Evolutionary conservation across 2,797 vertebrate species (phyloP), one percentile per base, ranked within the genome.

Genomic region (Labroides dimidiatus): DNA sequence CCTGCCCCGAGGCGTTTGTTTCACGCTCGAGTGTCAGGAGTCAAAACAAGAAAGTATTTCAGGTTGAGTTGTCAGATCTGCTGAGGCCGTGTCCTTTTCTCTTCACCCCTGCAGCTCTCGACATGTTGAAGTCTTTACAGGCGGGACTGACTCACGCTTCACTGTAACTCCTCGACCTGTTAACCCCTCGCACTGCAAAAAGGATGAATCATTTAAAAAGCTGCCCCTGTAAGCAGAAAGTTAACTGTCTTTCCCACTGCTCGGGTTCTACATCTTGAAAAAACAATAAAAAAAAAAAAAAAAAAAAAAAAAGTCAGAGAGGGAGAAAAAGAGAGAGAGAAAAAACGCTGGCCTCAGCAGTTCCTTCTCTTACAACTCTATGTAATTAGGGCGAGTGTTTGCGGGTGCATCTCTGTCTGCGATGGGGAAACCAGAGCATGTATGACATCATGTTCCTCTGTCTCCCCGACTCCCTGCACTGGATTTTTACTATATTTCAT

Each of bases 271-370:
- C 72, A 73, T 81, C 59, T 65, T 52, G 27, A 54, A n/a, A 21
- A 37, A 62, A 53, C 48, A 67, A 57, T 23, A 13, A 37, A 44
- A 70, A 63, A 61, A 37, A 6, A 27, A 3, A 5, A 4, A 41
- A 43, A 57, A 59, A 48, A 82, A 77, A 55, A 82, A n/a, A n/a
- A n/a, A 78, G n/a, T n/a, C n/a, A n/a, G n/a, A n/a, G n/a, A n/a
- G n/a, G n/a, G n/a, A n/a, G 24, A 27, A 3, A 5, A 4, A 41
- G 48, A 57, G 61, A 48, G 83, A 77, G 57, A 82, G n/a, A n/a
- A n/a, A 78, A 93, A 93, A 87, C 48, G 84, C 87, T 91, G 90
- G 81, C 84, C 81, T 93, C 92, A 93, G 93, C 92, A 91, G 77
- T 90, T 88, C 84, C 80, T 79, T 56, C 44, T 62, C 80, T 78